Evolutionary conservation across 2,113 vertebrate genomes (phyloP), one percentile per base, ranked within the genome.

Genomic region (Rhipidura dahli): DNA sequence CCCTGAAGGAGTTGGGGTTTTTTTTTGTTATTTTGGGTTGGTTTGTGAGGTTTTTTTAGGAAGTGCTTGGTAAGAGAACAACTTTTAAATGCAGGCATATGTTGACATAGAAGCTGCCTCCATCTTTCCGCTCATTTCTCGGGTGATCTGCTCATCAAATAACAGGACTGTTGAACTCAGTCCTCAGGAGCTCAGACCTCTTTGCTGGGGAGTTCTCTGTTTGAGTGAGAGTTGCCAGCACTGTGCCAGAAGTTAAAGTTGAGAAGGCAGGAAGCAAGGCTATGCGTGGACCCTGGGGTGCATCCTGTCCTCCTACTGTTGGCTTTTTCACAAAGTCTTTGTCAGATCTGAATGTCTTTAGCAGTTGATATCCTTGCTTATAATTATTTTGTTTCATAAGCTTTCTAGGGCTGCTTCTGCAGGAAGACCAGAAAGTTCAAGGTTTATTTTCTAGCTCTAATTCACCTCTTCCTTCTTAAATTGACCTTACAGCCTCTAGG

Each of bases 1-100:
- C 10, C 13, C 13, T 28, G 61, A 64, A 39, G n/a, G 8, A 19
- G 1, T 8, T 64, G 11, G 3, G 3, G 0, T 0, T 30, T 44
- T 68, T 39, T 68, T 39, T 82, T 51, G 4, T 44, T 82, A 17
- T 39, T 68, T 66, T 54, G 7, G 4, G 4, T 53, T 78, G 18
- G 45, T 44, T 51, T 77, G 21, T 60, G 31, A 14, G 10, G 2
- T 17, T 18, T 15, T 39, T 39, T 39, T 19, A 45, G 33, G 33
- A 75, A 59, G 15, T 13, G 16, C 21, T 80, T 57, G 19, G 17
- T 77, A 37, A 49, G 9, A 68, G 10, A 53, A 35, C 19, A 44
- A 9, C 35, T 54, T 72, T 31, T n/a, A 26, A 59, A 31, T 85
- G 15, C 54, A 82, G 15, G 4, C 26, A 28, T 28, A 6, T 77